These are phyloP conservation scores for Porites australiensis DNA, from an alignment of 64 coral and sea anemone species.

Conservation along the genomic window DNA sequence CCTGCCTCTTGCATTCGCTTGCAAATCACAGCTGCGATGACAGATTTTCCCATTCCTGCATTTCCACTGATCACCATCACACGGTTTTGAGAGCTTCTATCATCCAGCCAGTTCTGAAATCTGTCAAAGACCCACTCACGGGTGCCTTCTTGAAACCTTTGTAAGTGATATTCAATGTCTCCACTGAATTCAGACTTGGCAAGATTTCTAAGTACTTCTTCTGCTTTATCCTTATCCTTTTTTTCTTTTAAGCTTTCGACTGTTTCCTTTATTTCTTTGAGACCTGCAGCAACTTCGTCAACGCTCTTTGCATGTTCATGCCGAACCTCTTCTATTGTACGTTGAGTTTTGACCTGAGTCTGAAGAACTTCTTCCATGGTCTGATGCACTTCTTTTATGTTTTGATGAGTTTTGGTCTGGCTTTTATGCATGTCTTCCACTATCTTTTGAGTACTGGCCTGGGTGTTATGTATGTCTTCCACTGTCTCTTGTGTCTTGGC, in stretches of 20 bases:
- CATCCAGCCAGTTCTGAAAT: neutral
- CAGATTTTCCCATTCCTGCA: neutral
- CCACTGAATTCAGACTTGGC: neutral
- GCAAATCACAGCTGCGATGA: slow-evolving; percentile 14
- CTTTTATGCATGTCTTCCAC: too few species aligned
- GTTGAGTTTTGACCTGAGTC: neutral
- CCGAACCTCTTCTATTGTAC: too few species aligned
- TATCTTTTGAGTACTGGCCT: too few species aligned
- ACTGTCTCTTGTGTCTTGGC: too few species aligned
- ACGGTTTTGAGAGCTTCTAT: neutral
- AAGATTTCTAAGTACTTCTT: neutral
- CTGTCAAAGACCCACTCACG: slow-evolving; percentile 9
- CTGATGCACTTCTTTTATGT: too few species aligned
- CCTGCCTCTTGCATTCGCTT: slow-evolving; percentile 39
- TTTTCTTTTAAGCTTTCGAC: neutral
- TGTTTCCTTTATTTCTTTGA: neutral
- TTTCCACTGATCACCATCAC: too few species aligned
- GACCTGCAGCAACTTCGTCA: neutral
- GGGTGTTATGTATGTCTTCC: too few species aligned
- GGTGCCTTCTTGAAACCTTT: neutral
- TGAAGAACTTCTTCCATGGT: neutral
- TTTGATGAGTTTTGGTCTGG: too few species aligned
- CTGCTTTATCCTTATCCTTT: neutral
- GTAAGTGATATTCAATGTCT: neutral
- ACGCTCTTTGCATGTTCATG: too few species aligned